These are phyloP conservation scores for Anthophora plumipes DNA, from an alignment of 2,888 invertebrate genomes.

Conservation along the genomic window DNA sequence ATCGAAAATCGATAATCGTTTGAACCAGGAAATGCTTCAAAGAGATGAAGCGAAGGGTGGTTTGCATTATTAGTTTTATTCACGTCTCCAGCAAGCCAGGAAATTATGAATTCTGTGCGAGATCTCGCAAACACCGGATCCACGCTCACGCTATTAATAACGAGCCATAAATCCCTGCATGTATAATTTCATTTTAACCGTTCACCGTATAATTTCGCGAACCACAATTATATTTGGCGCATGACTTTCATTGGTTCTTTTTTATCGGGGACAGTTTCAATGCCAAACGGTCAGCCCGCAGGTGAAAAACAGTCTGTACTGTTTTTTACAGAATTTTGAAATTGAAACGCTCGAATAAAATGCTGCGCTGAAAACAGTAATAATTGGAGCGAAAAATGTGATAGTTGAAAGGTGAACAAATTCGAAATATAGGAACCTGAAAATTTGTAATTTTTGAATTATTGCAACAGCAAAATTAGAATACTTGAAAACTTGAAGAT, in stretches of 20 bases:
- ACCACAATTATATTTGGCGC: background rate
- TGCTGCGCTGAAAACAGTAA: too few relatives aligned
- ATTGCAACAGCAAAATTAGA: too few relatives aligned
- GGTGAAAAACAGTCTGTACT: background rate
- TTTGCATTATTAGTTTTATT: slow-evolving; percentile 24
- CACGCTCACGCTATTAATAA: slow-evolving; percentile 27
- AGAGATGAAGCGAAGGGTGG: background rate
- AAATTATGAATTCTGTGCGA: slow-evolving; percentile 33
- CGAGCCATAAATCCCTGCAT: background rate
- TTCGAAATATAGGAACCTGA: too few relatives aligned
- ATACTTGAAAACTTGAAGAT: too few relatives aligned
- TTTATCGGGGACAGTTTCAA: background rate
- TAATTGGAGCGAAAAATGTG: too few relatives aligned
- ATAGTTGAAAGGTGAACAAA: too few relatives aligned
- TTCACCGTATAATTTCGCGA: slow-evolving; percentile 7
- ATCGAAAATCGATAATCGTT: too few relatives aligned
- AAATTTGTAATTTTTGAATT: too few relatives aligned
- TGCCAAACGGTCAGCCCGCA: background rate
- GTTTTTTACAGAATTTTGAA: background rate
- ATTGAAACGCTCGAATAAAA: background rate
- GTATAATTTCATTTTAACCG: slow-evolving; percentile 27
- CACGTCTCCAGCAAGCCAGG: background rate
- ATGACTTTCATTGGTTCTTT: background rate
- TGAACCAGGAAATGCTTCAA: too few relatives aligned
- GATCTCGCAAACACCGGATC: slow-evolving; percentile 8